Conservation (phyloP, 2,113 vertebrate genomes). For the Panthera tigris region DNA sequence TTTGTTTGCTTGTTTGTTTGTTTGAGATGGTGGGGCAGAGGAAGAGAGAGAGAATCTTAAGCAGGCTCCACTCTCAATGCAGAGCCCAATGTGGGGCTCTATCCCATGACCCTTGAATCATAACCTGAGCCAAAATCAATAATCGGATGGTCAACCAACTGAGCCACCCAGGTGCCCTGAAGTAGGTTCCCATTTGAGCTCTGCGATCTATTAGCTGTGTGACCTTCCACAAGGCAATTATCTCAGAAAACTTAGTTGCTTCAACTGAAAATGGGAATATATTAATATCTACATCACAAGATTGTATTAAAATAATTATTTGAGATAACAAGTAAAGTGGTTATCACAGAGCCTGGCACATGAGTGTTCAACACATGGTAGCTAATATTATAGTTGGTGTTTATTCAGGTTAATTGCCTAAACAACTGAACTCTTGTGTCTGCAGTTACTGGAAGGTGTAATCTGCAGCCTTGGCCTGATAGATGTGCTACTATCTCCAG, state of each 20-base stretch:
- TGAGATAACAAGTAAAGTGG: background rate
- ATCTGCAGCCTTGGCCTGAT: background rate
- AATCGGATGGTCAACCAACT: too few relatives aligned
- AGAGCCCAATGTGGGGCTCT: too few relatives aligned
- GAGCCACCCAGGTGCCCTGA: background rate
- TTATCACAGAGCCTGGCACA: background rate
- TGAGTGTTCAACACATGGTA: background rate
- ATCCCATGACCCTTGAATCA: too few relatives aligned
- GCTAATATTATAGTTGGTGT: background rate
- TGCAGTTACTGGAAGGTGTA: background rate
- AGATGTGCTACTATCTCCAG: background rate
- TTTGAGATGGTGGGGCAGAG: too few relatives aligned
- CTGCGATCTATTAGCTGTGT: background rate
- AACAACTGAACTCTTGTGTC: background rate
- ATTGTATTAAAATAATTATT: background rate
- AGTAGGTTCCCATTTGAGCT: background rate
- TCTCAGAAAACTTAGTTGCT: background rate
- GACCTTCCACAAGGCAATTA: background rate
- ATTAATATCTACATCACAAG: background rate
- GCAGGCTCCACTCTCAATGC: too few relatives aligned
- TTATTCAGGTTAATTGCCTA: background rate
- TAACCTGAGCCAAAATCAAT: too few relatives aligned
- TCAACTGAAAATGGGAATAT: background rate
- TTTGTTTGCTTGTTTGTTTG: background rate
- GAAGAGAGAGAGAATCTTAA: too few relatives aligned